Percentiles rank a stretch among this genome's conserved stretches.
Evolutionary conservation across 2,888 invertebrate species (phyloP).

Genomic region (Pheosia tremula): DNA sequence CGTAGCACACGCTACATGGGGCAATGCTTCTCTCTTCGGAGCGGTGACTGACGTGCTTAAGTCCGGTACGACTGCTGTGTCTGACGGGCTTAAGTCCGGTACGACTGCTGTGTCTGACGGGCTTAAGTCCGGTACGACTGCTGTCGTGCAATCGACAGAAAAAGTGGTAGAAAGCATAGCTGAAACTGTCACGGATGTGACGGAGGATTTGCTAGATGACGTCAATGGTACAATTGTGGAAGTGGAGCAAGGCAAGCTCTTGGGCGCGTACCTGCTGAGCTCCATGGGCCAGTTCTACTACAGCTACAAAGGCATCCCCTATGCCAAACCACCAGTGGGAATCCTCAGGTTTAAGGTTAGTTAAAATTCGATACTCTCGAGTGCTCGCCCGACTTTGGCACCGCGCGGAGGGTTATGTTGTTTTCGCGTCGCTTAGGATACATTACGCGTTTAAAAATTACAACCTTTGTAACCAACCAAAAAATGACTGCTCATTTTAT

Average conservation of each 20-base stretch:
- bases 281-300: constrained; percentile 41
- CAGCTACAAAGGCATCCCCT: constrained; percentile 71
- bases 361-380: no score
- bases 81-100: background rate
- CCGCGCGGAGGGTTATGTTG: no score
- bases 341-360: constrained; percentile 72
- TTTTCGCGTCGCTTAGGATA: no score
- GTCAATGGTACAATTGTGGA: constrained; percentile 20
- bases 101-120: background rate
- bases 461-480: no score
- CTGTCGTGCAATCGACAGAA: no score
- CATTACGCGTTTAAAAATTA: no score
- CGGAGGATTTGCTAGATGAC: background rate
- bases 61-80: background rate
- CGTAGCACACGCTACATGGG: background rate
- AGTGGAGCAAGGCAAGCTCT: constrained; percentile 44
- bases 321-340: constrained; percentile 72
- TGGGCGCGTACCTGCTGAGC: constrained; percentile 37
- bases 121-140: background rate
- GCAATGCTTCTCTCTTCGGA: background rate
- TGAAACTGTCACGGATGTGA: background rate
- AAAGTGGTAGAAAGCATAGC: no score
- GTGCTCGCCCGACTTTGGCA: no score
- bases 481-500: no score
- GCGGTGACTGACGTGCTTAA: background rate